Base-by-base conservation (phyloP, 2,888 invertebrate genomes). In the Drosophila paranaensis region DNA sequence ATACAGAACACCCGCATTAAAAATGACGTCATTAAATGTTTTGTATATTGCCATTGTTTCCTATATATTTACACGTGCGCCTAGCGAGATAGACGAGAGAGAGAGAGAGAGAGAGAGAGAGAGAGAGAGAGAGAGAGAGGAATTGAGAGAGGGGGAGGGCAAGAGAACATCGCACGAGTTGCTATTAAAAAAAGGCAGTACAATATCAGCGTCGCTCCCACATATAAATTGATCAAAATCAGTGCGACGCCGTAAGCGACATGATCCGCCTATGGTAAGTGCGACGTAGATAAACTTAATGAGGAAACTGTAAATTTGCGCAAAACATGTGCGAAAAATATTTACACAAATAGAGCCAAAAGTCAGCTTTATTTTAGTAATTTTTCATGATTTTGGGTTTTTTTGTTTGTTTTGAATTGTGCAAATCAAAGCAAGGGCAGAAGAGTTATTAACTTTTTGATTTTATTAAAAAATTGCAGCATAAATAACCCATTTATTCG, bases 261-360 rank as follows among this genome's bases (percentile, higher is more conserved):
- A 77, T 77, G 79, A 77, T 71, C 43, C 69, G 61, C 65, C 67
- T 62, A 69, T 61, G 63, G 46, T 60, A 60, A 69, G 39, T 61
- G 67, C 71, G 68, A 60, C 71, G 75, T 67, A 75, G 64, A 79
- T 73, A 57, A 83, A 83, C 76, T 71, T 82, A 86, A 86, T 89
- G 82, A 86, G 86, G 86, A 86, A 86, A 61, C 81, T 74, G 82
- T 74, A 82, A 88, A 88, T 86, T 86, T 86, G 80, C 72, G 56
- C 70, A 74, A 82, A 81, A 66, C 74, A 72, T 74, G 83, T 77
- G 85, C 77, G 54, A 84, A 81, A 73, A 65, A 54, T 55, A 79
- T 67, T 71, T 71, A 71, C 66, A 25, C 30, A 10, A 55, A 50
- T 53, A 58, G 27, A 11, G 55, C 35, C 33, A 57, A 74, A 69